Conservation (phyloP, 2,113 vertebrate genomes). For the Pterocles orientalis region DNA sequence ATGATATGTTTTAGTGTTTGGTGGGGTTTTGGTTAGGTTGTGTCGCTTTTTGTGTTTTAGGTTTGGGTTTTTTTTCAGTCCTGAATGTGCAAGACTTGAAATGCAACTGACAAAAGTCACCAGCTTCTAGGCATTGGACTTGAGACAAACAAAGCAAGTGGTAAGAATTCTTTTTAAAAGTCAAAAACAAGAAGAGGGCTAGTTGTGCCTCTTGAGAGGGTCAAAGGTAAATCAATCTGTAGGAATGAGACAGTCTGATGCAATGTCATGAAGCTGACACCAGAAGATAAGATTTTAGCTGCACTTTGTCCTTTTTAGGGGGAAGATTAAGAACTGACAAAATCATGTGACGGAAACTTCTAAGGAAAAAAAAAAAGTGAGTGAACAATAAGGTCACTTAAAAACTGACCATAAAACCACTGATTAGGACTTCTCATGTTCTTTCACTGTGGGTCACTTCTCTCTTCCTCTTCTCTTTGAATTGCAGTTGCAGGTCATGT, state of each 20-base stretch:
- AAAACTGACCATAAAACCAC: not conserved
- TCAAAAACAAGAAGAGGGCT: not conserved
- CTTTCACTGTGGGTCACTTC: not conserved
- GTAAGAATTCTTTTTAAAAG: not conserved
- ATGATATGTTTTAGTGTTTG: not conserved
- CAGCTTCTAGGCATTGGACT: not conserved
- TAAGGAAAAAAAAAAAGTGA: not conserved
- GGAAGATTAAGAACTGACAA: not conserved
- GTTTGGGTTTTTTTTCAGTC: not conserved
- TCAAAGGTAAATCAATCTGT: not conserved
- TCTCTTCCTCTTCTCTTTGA: not conserved
- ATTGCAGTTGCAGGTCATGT: not conserved
- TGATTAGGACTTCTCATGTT: not conserved
- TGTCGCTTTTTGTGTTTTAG: too few relatives aligned
- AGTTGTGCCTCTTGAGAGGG: not conserved
- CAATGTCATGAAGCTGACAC: not conserved
- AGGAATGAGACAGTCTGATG: not conserved
- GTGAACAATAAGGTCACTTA: not conserved
- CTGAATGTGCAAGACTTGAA: not conserved
- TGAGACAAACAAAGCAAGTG: not conserved
- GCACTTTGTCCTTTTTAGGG: not conserved
- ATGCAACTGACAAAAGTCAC: not conserved
- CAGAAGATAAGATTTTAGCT: constrained; percentile 14
- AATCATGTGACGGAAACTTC: not conserved
- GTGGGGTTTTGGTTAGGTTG: not conserved